A percentile compares a stretch with the other conserved stretches of the same genome.
Conservation (phyloP, 2,888 invertebrate species). For the Limnephilus lunatus region DNA sequence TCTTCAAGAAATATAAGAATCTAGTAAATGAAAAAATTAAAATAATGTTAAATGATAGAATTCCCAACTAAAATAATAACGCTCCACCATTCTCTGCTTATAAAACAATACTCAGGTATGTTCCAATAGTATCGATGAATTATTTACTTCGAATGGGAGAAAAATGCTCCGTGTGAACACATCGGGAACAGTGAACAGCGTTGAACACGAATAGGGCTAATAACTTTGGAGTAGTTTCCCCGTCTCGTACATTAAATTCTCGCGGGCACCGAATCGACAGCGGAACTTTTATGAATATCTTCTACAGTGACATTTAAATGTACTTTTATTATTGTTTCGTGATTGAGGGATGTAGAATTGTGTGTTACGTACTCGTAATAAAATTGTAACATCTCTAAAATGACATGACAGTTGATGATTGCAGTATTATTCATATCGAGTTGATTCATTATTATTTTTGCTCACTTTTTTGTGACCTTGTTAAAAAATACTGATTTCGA, state of each 20-base stretch:
- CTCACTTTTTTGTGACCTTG: too few relatives aligned
- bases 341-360: not conserved
- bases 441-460: not conserved
- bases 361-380: not conserved
- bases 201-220: slow-evolving; percentile 9
- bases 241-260: slow-evolving; percentile 18
- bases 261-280: not conserved
- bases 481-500: too few relatives aligned
- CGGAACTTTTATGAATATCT: slow-evolving; percentile 22
- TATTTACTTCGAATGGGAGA: not conserved
- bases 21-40: too few relatives aligned
- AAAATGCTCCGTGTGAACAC: not conserved
- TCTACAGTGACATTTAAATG: not conserved
- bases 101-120: not conserved
- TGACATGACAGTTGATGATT: not conserved
- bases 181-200: slow-evolving; percentile 5
- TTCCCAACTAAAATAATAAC: not conserved
- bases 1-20: too few relatives aligned
- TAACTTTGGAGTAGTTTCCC: slow-evolving; percentile 8
- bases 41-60: not conserved
- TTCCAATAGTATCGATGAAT: not conserved
- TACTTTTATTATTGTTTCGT: not conserved
- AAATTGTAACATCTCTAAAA: not conserved
- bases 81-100: not conserved
- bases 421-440: not conserved